phyloP scores from a whole-genome alignment of 2,113 vertebrate species.

The Peromyscus californicus region DNA sequence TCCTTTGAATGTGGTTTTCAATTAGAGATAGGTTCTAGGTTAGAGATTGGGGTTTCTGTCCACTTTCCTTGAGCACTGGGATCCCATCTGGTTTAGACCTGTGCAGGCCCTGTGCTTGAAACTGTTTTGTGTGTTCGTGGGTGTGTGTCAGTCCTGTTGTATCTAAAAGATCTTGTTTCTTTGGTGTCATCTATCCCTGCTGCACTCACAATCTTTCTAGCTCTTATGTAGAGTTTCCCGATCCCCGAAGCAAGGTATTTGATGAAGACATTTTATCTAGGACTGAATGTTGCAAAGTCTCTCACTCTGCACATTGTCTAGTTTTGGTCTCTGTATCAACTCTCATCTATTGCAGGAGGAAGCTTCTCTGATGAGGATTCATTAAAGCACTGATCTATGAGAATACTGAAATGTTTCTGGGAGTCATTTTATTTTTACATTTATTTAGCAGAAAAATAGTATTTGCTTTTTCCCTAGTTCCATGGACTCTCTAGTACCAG shows the following conservation, averaged over 20 bases:
- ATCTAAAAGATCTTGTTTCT: not conserved
- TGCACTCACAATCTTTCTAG: not conserved
- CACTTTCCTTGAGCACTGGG: not conserved
- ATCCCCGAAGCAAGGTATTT: too few relatives aligned
- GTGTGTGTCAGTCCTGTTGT: too few relatives aligned
- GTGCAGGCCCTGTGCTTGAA: not conserved
- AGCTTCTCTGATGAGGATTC: not conserved
- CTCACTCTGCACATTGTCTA: not conserved
- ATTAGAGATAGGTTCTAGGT: not conserved
- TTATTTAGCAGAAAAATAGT: not conserved
- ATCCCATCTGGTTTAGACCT: not conserved
- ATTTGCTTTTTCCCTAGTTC: not conserved
- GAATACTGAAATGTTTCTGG: not conserved
- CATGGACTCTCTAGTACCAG: too few relatives aligned
- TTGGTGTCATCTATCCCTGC: not conserved
- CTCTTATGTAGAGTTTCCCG: not conserved
- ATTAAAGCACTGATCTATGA: too few relatives aligned
- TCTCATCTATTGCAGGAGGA: accelerated
- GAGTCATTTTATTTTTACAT: not conserved
- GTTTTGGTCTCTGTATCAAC: too few relatives aligned
- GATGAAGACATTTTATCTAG: too few relatives aligned
- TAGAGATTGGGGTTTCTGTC: not conserved
- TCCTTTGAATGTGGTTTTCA: not conserved
- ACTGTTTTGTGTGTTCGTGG: not conserved
- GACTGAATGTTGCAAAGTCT: not conserved